Evolutionary conservation across 2,888 invertebrate species (phyloP), one percentile per base, ranked within the genome.

Genomic region (Ectobius pallidus): DNA sequence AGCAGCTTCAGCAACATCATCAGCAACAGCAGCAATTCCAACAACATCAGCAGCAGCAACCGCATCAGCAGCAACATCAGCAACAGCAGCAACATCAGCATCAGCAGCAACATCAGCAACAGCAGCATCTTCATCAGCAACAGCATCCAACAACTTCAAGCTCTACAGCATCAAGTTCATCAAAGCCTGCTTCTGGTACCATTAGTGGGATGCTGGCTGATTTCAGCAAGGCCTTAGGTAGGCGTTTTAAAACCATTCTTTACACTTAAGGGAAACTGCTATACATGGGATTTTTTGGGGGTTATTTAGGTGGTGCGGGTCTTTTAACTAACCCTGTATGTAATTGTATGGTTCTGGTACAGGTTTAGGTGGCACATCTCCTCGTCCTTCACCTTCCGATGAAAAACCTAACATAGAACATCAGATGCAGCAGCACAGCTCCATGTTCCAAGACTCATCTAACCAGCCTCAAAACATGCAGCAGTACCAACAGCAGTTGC

Each of bases 141-240:
- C 78, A 22, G 70, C 77, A 44, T 73, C 83, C 85, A 22, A 87
- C 87, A 81, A 85, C 82, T 69, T 73, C 72, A n/a, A 81, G 85
- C 82, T 69, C 74, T 65, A 18, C 69, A 70, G 20, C 67, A 68
- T 16, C 67, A 34, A 30, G 71, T 68, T 22, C 74, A 71, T 20
- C 74, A 52, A 20, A 70, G 71, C 77, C 78, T 11, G 69, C 78
- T 18, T 77, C 78, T 16, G 79, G 81, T 18, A 81, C 83, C 25
- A 84, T 84, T 61, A 82, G 82, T 76, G 83, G 83, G 25, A 83
- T 85, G 80, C 77, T 85, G 39, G 83, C 84, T 7, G 84, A 84
- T 76, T 85, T 85, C 77, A 84, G 83, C 73, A 78, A 83, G 77
- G 84, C 84, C 18, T 78, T 85, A 75, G 84, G 84, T 83, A 79